A percentile compares a stretch with the other conserved stretches of the same genome.
Evolutionary conservation across 2,113 vertebrate genomes (phyloP).

Genomic region (Strix aluco): DNA sequence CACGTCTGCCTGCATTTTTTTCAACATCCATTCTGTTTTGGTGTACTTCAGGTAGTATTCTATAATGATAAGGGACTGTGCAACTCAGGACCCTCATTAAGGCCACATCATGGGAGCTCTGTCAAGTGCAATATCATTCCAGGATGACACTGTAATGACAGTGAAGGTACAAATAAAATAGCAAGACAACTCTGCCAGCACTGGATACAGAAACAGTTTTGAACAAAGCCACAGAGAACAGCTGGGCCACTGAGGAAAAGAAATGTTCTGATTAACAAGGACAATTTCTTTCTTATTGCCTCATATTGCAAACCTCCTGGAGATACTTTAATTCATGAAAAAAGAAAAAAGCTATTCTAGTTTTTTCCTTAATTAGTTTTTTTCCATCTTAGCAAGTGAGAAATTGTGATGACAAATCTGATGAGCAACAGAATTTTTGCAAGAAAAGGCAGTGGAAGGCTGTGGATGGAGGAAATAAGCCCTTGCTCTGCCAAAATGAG

Average conservation of each 20-base stretch:
- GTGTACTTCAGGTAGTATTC: not conserved
- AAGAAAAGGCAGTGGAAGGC: not conserved
- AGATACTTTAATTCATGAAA: not conserved
- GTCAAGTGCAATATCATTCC: not conserved
- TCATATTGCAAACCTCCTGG: not conserved
- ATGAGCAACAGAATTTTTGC: not conserved
- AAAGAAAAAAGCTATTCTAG: not conserved
- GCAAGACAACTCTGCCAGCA: not conserved
- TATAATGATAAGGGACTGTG: not conserved
- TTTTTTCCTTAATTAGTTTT: not conserved
- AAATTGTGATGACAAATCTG: not conserved
- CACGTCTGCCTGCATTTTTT: not conserved
- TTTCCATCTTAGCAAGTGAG: not conserved
- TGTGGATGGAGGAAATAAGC: not conserved
- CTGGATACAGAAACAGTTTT: not conserved
- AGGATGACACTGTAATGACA: rapidly evolving
- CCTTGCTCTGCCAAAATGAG: not conserved
- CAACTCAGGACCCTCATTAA: not conserved
- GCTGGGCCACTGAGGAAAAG: not conserved
- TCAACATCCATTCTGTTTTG: not conserved
- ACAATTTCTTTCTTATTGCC: not conserved
- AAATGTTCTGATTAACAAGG: not conserved
- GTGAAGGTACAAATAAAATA: not conserved
- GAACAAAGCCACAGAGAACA: not conserved
- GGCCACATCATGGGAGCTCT: not conserved